Evolutionary conservation across 2,888 invertebrate genomes (phyloP), one percentile per base, ranked within the genome.

Genomic region (Dastarcus helophoroides): DNA sequence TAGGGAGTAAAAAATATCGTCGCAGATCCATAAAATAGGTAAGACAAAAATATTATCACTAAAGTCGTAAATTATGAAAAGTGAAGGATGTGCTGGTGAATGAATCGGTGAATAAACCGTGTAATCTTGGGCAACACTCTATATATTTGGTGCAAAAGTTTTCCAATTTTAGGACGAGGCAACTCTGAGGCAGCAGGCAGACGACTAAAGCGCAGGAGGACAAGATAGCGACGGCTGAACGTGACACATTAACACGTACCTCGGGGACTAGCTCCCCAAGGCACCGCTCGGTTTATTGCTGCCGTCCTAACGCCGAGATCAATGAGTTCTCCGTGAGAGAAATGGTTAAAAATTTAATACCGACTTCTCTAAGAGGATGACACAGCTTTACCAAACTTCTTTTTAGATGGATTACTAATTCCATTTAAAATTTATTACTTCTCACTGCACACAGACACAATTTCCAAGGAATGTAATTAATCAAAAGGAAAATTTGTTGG

Each of bases 221-320:
- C 50, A 44, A 50, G 50, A 51, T 44, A 46, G 50, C 51, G 43
- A 45, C 48, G 45, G 51, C 46, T 47, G 51, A 48, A 59, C 56
- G 57, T 58, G 58, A 55, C 57, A 55, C 58, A 59, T 58, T 58
- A 59, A 56, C 59, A 58, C 57, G 57, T 58, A 47, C 48, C 46
- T 37, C 39, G 26, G 41, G 40, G 40, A 31, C 12, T 29, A 19
- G 12, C 29, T 12, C 12, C 29, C 24, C 17, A 6, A 27, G 16
- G 16, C 35, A 29, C 21, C 26, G 27, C 15, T 10, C 22, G 38
- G 41, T 39, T 41, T 41, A 41, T 41, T 36, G 36, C 38, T 27
- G 27, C 33, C 22, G 32, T 32, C 38, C 16, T 23, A 22, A 21
- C 30, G 28, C 31, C 32, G 34, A 50, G 51, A 54, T 54, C 55